Evolutionary conservation across 2,888 invertebrate genomes (phyloP).

Genomic region (Heliconius cydno): DNA sequence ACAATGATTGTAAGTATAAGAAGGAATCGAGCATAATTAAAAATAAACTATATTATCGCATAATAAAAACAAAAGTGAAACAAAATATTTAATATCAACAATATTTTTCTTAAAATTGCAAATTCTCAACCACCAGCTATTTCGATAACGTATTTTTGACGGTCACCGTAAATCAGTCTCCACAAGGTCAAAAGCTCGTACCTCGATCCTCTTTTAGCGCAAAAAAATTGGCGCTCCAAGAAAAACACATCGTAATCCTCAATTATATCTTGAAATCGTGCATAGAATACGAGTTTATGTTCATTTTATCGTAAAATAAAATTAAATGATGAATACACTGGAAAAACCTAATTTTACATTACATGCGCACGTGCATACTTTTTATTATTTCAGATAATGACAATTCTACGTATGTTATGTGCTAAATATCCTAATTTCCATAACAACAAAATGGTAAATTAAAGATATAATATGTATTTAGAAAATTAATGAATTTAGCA

Average conservation of each 20-base stretch:
- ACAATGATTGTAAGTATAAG: too few species aligned
- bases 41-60: too few species aligned
- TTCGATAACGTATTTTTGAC: conserved; percentile 21
- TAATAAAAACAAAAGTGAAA: too few species aligned
- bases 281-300: conserved; percentile 9
- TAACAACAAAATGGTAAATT: not conserved
- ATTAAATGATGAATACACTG: not conserved
- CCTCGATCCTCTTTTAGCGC: conserved; percentile 1
- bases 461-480: too few species aligned
- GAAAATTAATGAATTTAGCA: too few species aligned
- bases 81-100: too few species aligned
- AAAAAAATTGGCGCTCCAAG: conserved; percentile 33
- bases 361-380: not conserved
- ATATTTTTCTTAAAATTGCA: too few species aligned
- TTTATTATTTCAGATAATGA: not conserved
- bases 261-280: not conserved
- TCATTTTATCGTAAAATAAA: conserved; percentile 4
- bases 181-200: conserved; percentile 38
- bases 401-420: not conserved
- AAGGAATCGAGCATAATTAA: too few species aligned
- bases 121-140: not conserved
- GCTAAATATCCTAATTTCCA: not conserved
- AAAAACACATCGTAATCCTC: conserved; percentile 28
- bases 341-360: not conserved
- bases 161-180: conserved; percentile 29